Conservation (phyloP, 2,113 vertebrate species). For the Aix galericulata region DNA sequence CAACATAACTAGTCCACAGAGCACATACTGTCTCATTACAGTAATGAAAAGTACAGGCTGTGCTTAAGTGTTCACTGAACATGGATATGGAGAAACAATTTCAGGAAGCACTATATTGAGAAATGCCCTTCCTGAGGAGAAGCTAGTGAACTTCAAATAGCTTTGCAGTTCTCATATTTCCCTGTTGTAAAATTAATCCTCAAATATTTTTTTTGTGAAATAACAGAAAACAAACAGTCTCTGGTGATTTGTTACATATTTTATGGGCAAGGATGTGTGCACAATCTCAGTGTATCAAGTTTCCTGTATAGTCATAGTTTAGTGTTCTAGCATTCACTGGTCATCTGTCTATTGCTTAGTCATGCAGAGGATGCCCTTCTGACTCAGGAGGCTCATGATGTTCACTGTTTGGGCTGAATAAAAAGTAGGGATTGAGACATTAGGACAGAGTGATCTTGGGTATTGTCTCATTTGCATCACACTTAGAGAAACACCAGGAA, state of each 20-base stretch:
- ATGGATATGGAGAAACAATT: background rate
- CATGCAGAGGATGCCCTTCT: background rate
- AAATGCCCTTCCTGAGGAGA: background rate
- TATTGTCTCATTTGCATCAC: background rate
- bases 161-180: background rate
- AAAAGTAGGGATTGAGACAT: slow-evolving; percentile 25
- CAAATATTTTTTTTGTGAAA: background rate
- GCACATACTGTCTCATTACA: background rate
- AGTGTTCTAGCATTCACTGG: background rate
- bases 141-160: background rate
- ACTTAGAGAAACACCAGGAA: background rate
- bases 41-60: background rate
- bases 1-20: background rate
- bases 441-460: background rate
- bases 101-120: background rate
- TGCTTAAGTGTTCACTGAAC: background rate
- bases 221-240: background rate
- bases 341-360: background rate
- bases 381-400: background rate
- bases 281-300: background rate
- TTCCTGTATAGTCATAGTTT: background rate
- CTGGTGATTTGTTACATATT: background rate
- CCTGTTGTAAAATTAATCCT: background rate
- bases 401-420: background rate
- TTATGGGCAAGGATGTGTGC: background rate